These are phyloP conservation scores for Noctua comes DNA, from an alignment of 2,888 invertebrate genomes.

Conservation along the genomic window DNA sequence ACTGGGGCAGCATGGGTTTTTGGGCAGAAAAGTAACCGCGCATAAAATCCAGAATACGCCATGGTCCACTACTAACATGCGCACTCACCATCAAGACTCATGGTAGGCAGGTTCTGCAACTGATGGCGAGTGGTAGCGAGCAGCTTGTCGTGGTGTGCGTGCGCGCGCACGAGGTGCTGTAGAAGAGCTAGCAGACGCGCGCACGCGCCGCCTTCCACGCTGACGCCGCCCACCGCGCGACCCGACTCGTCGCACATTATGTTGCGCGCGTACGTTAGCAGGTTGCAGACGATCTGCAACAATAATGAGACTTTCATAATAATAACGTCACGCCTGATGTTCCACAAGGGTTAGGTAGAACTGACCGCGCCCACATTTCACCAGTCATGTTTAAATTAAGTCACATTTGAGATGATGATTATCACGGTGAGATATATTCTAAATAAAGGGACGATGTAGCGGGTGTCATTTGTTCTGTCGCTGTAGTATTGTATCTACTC, in stretches of 20 bases:
- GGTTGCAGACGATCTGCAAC: constrained; percentile 92
- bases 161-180: constrained; percentile 72
- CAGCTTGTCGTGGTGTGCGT: constrained; percentile 77
- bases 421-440: too few relatives aligned
- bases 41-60: too few relatives aligned
- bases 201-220: constrained; percentile 75
- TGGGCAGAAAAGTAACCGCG: too few relatives aligned
- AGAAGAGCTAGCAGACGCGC: constrained; percentile 74
- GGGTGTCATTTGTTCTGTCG: too few relatives aligned
- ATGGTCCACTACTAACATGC: background rate
- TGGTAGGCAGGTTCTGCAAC: constrained; percentile 78
- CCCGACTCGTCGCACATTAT: constrained; percentile 90
- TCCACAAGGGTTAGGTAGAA: background rate
- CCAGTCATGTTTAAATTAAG: too few relatives aligned
- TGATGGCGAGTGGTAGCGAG: constrained; percentile 79
- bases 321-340: background rate
- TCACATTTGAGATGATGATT: too few relatives aligned
- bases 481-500: too few relatives aligned
- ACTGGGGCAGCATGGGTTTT: too few relatives aligned
- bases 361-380: background rate
- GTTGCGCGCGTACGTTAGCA: constrained; percentile 93
- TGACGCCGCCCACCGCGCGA: constrained; percentile 87
- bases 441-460: too few relatives aligned
- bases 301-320: background rate
- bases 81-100: constrained; percentile 80